Conservation (phyloP, 2,113 vertebrate species). For the Takifugu flavidus region DNA sequence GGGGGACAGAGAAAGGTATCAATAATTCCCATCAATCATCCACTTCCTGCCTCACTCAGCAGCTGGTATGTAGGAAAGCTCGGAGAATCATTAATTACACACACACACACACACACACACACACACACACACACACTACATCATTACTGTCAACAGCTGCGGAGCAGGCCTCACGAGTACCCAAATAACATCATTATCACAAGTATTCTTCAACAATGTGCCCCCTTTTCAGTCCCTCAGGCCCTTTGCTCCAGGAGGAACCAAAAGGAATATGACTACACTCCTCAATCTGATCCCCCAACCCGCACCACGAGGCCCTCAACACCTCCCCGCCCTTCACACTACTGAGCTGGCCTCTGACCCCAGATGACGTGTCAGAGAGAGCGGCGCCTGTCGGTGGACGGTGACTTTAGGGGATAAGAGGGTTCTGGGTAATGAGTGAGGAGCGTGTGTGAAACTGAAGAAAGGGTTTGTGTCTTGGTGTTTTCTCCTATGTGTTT, state of each 20-base stretch:
- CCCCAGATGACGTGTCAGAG: conserved; percentile 60
- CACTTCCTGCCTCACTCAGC: conserved; percentile 68
- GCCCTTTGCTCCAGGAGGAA: conserved; percentile 54
- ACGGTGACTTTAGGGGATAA: conserved; percentile 35
- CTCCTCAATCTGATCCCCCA: conserved; percentile 26
- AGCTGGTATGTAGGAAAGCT: conserved; percentile 69
- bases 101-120: conserved; percentile 38
- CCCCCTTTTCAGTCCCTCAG: conserved; percentile 50
- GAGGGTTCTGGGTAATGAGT: conserved; percentile 50
- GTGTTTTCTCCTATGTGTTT: neutral
- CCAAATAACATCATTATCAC: conserved; percentile 73
- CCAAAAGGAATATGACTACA: conserved; percentile 43
- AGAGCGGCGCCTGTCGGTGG: conserved; percentile 55
- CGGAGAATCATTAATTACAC: conserved; percentile 65
- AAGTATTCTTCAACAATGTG: conserved; percentile 67
- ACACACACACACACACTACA: conserved; percentile 53
- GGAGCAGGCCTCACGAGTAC: conserved; percentile 58
- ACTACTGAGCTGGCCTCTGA: conserved; percentile 62
- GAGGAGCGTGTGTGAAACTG: conserved; percentile 39
- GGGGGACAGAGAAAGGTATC: conserved; percentile 54
- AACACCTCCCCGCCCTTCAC: conserved; percentile 48
- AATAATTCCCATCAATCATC: conserved; percentile 74
- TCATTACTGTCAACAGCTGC: conserved; percentile 74
- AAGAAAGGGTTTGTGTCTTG: conserved; percentile 1
- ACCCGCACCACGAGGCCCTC: conserved; percentile 29